Percentiles rank a stretch among this genome's conserved stretches.
Conservation (phyloP, 1,140 invertebrate genomes). For the Pseudomyrmex sp. region DNA sequence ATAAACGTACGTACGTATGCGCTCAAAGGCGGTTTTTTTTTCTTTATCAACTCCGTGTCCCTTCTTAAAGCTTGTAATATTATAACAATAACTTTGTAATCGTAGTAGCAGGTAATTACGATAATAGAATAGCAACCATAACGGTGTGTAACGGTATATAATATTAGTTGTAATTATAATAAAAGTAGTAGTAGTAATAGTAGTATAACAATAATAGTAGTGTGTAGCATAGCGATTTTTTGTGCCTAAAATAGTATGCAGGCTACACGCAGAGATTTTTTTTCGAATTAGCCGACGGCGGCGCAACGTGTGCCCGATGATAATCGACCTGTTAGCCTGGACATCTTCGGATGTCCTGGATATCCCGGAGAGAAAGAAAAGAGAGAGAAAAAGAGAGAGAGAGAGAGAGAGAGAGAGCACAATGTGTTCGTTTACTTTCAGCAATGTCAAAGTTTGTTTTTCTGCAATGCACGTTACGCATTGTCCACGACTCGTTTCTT, state of each 20-base stretch:
- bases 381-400: too few relatives aligned
- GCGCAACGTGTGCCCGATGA: neutral
- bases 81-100: constrained; percentile 22
- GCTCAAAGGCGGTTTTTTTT: neutral
- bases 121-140: constrained; percentile 50
- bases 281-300: constrained; percentile 10
- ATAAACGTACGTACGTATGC: constrained; percentile 13
- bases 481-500: too few relatives aligned
- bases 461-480: neutral
- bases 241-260: constrained; percentile 56
- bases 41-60: neutral
- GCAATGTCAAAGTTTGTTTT: constrained; percentile 19
- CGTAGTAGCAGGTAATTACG: constrained; percentile 30
- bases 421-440: constrained; percentile 37
- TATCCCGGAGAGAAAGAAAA: too few relatives aligned
- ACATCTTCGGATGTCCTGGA: too few relatives aligned
- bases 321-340: too few relatives aligned
- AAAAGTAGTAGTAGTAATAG: constrained; percentile 24
- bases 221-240: constrained; percentile 23
- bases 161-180: constrained; percentile 32
- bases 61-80: constrained; percentile 28
- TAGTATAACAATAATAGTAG: constrained; percentile 3
- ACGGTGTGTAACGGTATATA: constrained; percentile 30
- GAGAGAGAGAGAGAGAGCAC: neutral
- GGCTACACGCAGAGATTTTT: constrained; percentile 39